Evolutionary conservation across 2,797 vertebrate genomes (phyloP), one percentile per base, ranked within the genome.

Genomic region (Manis crassicaudata): DNA sequence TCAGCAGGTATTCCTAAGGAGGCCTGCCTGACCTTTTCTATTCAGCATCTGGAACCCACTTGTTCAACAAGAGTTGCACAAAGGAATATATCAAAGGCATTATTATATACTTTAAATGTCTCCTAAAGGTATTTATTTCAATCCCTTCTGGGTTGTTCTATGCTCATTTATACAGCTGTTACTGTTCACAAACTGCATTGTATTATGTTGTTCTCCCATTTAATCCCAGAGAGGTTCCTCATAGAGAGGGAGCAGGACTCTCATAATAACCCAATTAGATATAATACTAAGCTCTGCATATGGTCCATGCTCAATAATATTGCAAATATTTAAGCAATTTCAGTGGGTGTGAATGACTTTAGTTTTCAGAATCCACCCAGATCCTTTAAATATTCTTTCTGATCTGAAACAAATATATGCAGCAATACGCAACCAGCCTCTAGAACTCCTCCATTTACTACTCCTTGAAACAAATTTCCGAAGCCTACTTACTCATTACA

Each of bases 401-500:
- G 62, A 86, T 92, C 81, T 85, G 62, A 90, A 84, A 96, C 77
- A 60, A 60, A 46, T 11, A 83, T 25, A 40, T 6, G 14, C 6
- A 35, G 29, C 14, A 50, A n/a, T 76, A 58, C 4, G 54, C n/a
- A 81, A n/a, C 17, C 32, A 81, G 56, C 29, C 46, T 88, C 79
- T 62, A 70, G 60, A 93, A 83, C 32, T 0, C 68, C 75, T 82
- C 67, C 75, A 29, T 43, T 67, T 84, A 67, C 68, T n/a, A 37
- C 32, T 63, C 60, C 85, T 43, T 75, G 73, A 92, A 88, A 86
- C 85, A 77, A 83, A 91, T 89, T 91, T 87, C 92, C 40, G 80
- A 95, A 87, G 70, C n/a, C 70, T 93, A n/a, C 52, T 87, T 93
- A n/a, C 52, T 87, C 68, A 72, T 83, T 70, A 94, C 23, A 96